phyloP scores from a whole-genome alignment of 2,888 invertebrate genomes.

The Xestobium rufovillosum region DNA sequence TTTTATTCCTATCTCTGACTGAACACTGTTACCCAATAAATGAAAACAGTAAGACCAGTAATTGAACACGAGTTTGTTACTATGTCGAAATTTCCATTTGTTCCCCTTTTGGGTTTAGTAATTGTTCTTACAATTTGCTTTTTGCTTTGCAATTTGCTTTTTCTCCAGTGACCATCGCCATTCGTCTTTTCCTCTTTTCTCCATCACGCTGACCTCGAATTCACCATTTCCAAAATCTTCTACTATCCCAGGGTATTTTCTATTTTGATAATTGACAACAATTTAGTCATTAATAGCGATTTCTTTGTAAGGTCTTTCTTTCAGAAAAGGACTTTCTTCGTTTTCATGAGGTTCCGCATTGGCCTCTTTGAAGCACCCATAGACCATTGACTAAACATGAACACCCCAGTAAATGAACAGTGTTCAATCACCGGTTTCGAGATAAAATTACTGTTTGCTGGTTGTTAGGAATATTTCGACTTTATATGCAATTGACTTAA shows the following conservation, averaged over 20 bases:
- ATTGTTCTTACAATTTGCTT: constrained; percentile 3
- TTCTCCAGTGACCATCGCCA: constrained; percentile 4
- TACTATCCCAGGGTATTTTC: constrained; percentile 4
- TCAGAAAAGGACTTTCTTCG: constrained; percentile 5
- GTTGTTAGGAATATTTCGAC: too few relatives aligned
- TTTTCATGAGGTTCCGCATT: constrained; percentile 4
- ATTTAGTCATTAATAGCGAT: constrained; percentile 4
- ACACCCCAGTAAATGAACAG: too few relatives aligned
- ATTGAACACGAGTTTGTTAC: too few relatives aligned
- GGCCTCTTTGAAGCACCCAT: too few relatives aligned
- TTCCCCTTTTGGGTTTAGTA: constrained; percentile 3
- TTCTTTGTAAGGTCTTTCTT: constrained; percentile 3
- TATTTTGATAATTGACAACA: constrained; percentile 6
- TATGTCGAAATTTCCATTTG: constrained; percentile 4
- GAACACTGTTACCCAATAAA: constrained; percentile 1
- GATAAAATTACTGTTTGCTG: too few relatives aligned
- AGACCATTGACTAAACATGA: too few relatives aligned
- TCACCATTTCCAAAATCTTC: constrained; percentile 5
- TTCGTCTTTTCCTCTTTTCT: constrained; percentile 4
- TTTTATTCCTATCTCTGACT: too few relatives aligned
- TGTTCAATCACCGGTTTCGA: too few relatives aligned
- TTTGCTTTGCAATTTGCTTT: background rate
- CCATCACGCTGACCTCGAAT: constrained; percentile 3
- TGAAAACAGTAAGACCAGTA: too few relatives aligned
- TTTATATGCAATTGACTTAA: too few relatives aligned